Evolutionary conservation across 2,113 vertebrate species (phyloP), one percentile per base, ranked within the genome.

Genomic region (Girardinichthys multiradiatus): DNA sequence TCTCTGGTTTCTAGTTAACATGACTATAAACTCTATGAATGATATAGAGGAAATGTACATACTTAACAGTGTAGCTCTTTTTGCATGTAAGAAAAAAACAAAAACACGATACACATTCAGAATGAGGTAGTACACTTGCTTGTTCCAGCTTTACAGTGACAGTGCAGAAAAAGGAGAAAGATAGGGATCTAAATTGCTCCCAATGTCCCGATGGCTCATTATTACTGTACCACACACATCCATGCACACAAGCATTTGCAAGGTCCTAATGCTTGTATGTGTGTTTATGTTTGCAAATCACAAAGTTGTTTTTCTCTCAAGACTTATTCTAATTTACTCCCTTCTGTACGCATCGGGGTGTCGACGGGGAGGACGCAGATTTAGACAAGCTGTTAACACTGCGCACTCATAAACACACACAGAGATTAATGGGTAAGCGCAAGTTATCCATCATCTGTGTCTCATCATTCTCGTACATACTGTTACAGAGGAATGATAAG

Each of bases 321-420:
- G 76, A 57, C 21, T 24, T 58, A 81, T 74, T 77, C 72, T 81
- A 72, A 89, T 77, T 70, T 59, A 76, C 70, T 70, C 60, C 77
- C 30, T 59, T 84, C 37, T 48, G 76, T 57, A 75, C 57, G 79
- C 59, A 64, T 74, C 11, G 75, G 74, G 69, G 82, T 81, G 51
- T 79, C 72, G 42, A 64, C 51, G 31, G 67, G 71, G 65, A 72
- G 45, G 72, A 74, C 70, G 42, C 80, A 64, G 75, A 81, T 87
- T 85, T 85, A 81, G 75, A 83, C 72, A 72, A 78, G 74, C 80
- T 74, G 77, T 74, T 73, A 70, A 37, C 77, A 39, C 33, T 0
- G 8, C 37, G 71, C 61, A 58, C 57, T 64, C 76, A 70, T 66
- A 51, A 10, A 21, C 26, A 76, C 19, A 57, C 26, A 62, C 57